Conservation (phyloP, 2,888 invertebrate species). For the Bruchidius siliquastri region DNA sequence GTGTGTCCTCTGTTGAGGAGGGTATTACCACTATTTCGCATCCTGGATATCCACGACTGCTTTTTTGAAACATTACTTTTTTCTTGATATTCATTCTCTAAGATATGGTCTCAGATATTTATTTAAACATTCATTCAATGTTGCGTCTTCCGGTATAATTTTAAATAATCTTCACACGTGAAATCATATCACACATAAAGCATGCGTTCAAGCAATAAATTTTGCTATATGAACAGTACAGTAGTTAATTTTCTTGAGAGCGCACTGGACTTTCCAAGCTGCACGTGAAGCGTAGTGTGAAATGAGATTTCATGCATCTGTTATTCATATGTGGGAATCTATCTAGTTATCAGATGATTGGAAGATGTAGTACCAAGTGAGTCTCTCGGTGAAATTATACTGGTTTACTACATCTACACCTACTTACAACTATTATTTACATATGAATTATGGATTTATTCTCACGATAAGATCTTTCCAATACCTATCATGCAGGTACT, state of each 20-base stretch:
- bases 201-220: not conserved
- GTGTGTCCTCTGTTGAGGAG: no score
- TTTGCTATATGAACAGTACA: not conserved
- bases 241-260: not conserved
- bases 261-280: no score
- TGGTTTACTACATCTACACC: not conserved
- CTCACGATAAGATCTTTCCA: not conserved
- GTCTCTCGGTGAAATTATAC: not conserved
- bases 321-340: not conserved
- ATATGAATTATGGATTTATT: not conserved
- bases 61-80: no score
- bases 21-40: no score
- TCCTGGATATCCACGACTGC: no score
- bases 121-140: no score
- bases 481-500: not conserved
- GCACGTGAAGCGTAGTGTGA: not conserved
- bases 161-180: no score
- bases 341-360: not conserved
- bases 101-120: no score
- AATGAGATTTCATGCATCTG: not conserved
- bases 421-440: not conserved
- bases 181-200: not conserved
- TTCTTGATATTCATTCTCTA: no score
- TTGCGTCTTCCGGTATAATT: no score
- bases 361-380: not conserved